Evolutionary conservation across 2,113 vertebrate genomes (phyloP), one percentile per base, ranked within the genome.

Genomic region (Lagopus muta): DNA sequence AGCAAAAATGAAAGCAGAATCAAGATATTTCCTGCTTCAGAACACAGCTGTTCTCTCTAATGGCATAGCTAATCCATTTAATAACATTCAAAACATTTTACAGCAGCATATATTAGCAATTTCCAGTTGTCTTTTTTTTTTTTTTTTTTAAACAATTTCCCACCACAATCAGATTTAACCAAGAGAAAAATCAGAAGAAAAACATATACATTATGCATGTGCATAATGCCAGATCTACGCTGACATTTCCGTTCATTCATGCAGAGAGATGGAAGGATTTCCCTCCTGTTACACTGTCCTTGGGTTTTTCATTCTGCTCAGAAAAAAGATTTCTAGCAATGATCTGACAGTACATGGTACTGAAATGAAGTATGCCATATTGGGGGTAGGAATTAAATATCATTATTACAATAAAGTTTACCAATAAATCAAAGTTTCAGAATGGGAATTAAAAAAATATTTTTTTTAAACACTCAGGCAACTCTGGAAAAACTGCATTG

Each of bases 1-100:
- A 93, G 81, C 81, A 88, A 92, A 86, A 91, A 90, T 32, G 40
- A 87, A 93, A 77, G 76, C 80, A 93, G 69, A 95, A 79, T 84
- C 58, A 86, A 66, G 43, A 70, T 86, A 36, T 82, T 87, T 89
- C 86, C 87, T 87, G 28, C 17, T 65, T 76, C 40, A 91, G 81
- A 94, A 94, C 8, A 2, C 94, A 95, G 87, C 78, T 91, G 84
- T 79, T 92, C 76, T 93, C 17, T 14, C 15, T 30, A 6, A 91
- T 67, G 45, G 36, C 48, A 62, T 82, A 91, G 73, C 43, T 85
- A 84, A 88, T 80, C 82, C 13, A 88, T 91, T 94, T 88, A 92
- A 80, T 89, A 95, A 83, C 54, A 93, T 48, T 80, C 82, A 77
- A 57, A 66, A 43, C 27, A 45, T 80, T 88, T 60, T 69, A 28